Conservation (phyloP, 2,888 invertebrate species). For the Lasius platythorax region DNA sequence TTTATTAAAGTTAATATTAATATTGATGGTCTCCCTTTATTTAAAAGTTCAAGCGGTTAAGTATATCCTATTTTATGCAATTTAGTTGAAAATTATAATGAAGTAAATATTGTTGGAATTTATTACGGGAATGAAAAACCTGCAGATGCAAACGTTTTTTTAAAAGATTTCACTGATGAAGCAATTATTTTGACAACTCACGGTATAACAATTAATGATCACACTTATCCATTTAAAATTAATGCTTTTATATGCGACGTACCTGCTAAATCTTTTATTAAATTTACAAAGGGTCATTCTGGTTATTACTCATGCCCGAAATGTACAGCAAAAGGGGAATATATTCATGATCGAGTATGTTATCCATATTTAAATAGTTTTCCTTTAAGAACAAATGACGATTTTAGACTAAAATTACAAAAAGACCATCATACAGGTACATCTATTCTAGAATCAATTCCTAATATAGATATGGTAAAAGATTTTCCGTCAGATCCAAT, state of each 20-base stretch:
- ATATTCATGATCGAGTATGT: conserved; percentile 29
- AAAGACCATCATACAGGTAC: conserved; percentile 48
- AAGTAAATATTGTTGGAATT: background rate
- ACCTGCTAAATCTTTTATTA: conserved; percentile 7
- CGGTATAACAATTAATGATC: background rate
- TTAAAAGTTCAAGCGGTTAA: background rate
- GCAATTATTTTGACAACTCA: background rate
- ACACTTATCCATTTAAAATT: background rate
- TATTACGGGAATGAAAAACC: background rate
- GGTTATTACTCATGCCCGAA: background rate
- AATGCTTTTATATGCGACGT: conserved; percentile 12
- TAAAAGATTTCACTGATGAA: background rate
- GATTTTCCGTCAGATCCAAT: conserved; percentile 44
- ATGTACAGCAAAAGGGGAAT: conserved; percentile 34
- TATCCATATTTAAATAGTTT: conserved; percentile 36
- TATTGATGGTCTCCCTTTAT: background rate
- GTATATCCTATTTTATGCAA: conserved; percentile 2
- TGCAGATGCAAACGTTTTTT: conserved; percentile 3
- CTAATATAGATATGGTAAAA: conserved; percentile 52
- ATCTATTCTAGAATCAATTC: conserved; percentile 46
- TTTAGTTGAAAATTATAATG: background rate
- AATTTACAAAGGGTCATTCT: background rate
- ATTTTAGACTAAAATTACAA: conserved; percentile 43
- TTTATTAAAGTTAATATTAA: background rate
- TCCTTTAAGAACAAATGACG: conserved; percentile 28